Percentiles rank a stretch among this genome's conserved stretches.
These are phyloP conservation scores for Leptopilina boulardi DNA, from an alignment of 1,140 invertebrate species.

Conservation along the genomic window DNA sequence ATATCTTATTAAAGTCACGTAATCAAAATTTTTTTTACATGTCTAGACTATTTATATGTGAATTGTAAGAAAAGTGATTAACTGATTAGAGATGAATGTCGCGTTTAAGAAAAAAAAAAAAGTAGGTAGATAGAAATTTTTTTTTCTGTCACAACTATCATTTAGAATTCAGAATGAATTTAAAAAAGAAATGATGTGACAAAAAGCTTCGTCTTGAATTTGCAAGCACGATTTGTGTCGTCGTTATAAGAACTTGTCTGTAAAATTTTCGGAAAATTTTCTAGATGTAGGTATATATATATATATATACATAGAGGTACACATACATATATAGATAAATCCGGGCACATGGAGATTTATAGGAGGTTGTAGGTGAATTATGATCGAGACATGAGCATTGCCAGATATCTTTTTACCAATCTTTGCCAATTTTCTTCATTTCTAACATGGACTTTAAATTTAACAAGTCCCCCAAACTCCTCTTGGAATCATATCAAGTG, in stretches of 20 bases:
- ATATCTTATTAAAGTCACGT: no score
- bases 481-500: conserved; percentile 7
- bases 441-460: neutral
- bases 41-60: no score
- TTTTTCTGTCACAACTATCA: neutral
- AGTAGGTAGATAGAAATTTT: neutral
- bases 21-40: no score
- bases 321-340: neutral
- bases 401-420: neutral
- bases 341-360: conserved; percentile 23
- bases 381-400: conserved; percentile 1
- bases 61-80: no score
- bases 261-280: neutral
- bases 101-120: neutral
- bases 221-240: neutral
- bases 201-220: conserved; percentile 4
- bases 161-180: conserved; percentile 17
- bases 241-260: neutral
- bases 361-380: conserved; percentile 17
- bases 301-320: no score
- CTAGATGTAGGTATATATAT: neutral
- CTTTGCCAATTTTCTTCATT: neutral
- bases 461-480: neutral
- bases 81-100: no score
- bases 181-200: neutral